Conservation (phyloP, 2,113 vertebrate species). For the Scalopus aquaticus region DNA sequence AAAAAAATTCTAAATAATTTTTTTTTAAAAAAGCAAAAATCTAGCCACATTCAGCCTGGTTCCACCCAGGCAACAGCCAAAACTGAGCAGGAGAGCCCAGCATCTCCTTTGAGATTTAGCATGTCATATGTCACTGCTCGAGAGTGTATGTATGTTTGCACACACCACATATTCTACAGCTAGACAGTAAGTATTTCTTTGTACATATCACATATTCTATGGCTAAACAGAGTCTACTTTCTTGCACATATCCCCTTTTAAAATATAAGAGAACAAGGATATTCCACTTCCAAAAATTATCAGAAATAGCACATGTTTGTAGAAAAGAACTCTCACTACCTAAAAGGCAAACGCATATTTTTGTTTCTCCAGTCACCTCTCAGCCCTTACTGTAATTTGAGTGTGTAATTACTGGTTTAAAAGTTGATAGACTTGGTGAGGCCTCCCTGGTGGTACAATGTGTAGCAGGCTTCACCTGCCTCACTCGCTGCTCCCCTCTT, state of each 20-base stretch:
- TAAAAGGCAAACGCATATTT: neutral
- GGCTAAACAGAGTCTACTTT: neutral
- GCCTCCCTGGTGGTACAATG: too few relatives aligned
- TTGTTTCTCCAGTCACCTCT: neutral
- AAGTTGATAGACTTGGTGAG: conserved; percentile 1
- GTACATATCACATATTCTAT: neutral
- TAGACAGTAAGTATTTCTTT: neutral
- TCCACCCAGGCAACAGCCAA: neutral
- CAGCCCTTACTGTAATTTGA: neutral
- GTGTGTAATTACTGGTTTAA: neutral
- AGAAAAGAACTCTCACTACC: neutral
- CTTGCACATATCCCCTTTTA: neutral
- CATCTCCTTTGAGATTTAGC: neutral
- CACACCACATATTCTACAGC: too few relatives aligned
- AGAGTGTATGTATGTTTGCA: neutral
- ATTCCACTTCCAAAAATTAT: neutral
- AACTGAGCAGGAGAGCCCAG: neutral
- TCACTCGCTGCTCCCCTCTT: too few relatives aligned
- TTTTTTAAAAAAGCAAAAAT: conserved; percentile 3
- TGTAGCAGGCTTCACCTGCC: too few relatives aligned
- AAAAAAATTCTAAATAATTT: too few relatives aligned
- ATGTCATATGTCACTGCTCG: neutral
- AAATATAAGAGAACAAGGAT: neutral
- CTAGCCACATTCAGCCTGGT: neutral
- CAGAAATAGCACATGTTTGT: neutral